These are phyloP conservation scores for Balaenoptera acutorostrata DNA, from an alignment of 2,113 vertebrate species.

Conservation along the genomic window DNA sequence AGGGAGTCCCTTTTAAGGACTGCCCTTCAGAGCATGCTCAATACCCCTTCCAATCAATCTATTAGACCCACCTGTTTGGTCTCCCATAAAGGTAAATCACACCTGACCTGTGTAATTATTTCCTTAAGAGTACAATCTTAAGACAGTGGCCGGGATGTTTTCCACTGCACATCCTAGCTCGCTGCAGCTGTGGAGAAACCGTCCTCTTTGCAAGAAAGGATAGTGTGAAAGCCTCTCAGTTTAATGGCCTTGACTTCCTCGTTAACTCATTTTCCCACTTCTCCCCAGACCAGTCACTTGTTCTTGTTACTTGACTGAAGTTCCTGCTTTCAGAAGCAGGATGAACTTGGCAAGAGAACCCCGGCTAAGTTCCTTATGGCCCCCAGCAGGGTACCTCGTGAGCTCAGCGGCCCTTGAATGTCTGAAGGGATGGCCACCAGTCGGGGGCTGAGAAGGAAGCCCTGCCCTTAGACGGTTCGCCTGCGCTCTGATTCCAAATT, in stretches of 20 bases:
- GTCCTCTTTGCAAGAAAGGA: background rate
- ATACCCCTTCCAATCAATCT: rapidly evolving
- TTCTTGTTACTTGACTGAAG: background rate
- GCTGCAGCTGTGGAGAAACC: background rate
- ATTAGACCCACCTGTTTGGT: background rate
- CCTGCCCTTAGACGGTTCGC: background rate
- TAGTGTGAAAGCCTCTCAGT: background rate
- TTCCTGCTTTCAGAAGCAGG: background rate
- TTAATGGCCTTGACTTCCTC: rapidly evolving
- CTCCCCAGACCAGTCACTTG: background rate
- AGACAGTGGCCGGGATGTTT: rapidly evolving
- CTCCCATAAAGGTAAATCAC: background rate
- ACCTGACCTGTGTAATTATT: background rate
- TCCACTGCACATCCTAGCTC: background rate
- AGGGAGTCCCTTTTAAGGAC: background rate
- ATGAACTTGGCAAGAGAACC: background rate
- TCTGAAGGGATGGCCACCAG: background rate
- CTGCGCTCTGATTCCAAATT: background rate
- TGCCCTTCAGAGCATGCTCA: background rate
- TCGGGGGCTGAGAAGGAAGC: rapidly evolving
- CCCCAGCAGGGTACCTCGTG: background rate
- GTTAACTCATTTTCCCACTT: too few relatives aligned
- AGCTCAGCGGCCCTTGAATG: background rate
- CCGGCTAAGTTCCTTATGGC: rapidly evolving
- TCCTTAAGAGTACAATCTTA: background rate